Evolutionary conservation across 1,140 invertebrate species (phyloP).

Genomic region (Macrocentrus cingulum): DNA sequence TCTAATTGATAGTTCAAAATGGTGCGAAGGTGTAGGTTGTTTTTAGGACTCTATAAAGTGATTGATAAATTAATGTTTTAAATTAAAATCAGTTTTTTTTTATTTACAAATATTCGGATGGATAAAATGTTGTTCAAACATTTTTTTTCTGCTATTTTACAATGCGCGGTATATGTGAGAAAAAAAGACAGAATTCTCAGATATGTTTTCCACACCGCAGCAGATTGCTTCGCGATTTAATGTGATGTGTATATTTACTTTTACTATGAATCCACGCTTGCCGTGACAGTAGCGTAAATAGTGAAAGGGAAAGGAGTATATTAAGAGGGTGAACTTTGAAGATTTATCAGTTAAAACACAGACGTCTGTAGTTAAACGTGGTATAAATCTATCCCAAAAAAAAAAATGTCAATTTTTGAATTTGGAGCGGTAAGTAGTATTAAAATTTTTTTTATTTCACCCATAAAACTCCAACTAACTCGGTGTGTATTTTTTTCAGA

Average conservation of each 20-base stretch:
- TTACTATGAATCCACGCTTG: too few relatives aligned
- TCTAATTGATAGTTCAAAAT: too few relatives aligned
- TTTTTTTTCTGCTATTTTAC: too few relatives aligned
- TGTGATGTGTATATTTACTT: too few relatives aligned
- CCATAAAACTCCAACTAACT: background rate
- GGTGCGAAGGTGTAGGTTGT: too few relatives aligned
- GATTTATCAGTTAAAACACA: conserved; percentile 54
- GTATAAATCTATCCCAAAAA: conserved; percentile 23
- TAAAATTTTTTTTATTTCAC: background rate
- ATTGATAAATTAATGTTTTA: too few relatives aligned
- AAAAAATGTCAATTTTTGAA: conserved; percentile 35
- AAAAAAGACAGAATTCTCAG: background rate
- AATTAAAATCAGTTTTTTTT: too few relatives aligned
- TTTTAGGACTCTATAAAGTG: too few relatives aligned
- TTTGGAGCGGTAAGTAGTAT: conserved; percentile 47
- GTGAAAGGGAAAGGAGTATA: conserved; percentile 56
- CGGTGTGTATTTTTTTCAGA: conserved; percentile 27
- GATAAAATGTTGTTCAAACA: background rate
- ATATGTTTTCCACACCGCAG: too few relatives aligned
- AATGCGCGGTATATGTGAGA: too few relatives aligned
- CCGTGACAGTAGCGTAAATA: conserved; percentile 18
- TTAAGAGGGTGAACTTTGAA: conserved; percentile 54
- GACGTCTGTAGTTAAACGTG: conserved; percentile 29
- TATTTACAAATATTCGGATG: conserved; percentile 1
- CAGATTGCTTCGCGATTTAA: too few relatives aligned